Base-by-base conservation (phyloP, 2,113 vertebrate genomes). In the Chascanopsetta lugubris region DNA sequence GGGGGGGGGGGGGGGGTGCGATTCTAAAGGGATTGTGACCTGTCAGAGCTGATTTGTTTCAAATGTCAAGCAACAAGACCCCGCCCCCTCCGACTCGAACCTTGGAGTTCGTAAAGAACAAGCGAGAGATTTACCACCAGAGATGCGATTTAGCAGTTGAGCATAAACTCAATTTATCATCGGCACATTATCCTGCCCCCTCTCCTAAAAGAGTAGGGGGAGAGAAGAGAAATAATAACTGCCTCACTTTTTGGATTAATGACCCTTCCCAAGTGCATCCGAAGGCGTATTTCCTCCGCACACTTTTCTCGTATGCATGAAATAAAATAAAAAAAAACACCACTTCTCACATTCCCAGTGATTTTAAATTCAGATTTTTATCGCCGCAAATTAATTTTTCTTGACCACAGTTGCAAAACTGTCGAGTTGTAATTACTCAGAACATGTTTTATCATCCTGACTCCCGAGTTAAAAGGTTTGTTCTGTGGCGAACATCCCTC, bases 151-250 rank as follows among this genome's bases (percentile, higher is more conserved):
- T 87, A 94, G 88, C 76, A 89, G 87, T 85, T 92, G 87, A 70
- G 82, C 27, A 88, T 92, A 92, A 93, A 93, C 88, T 84, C 79
- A 88, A 91, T 95, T 93, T 93, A 93, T 95, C 93, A 93, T 91
- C 59, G 89, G 51, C 55, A 75, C 65, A 92, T 92, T 93, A 89
- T 87, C 75, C 88, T 91, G 93, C 88, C 85, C 88, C 85, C 87
- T 84, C 85, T 89, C 83, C 83, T 78, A 34, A 58, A 77, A 60
- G 51, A 69, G 61, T n/a, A 30, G 90, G 74, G 86, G 12, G 4
- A 12, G 32, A 10, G 13, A 5, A 12, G 38, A 10, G 27, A 88
- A 79, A 80, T 1, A 57, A 26, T 87, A 84, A 88, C 85, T n/a
- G 60, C 80, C 83, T 63, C 20, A 60, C 68, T 40, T 62, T 90